Evolutionary conservation across 2,797 vertebrate genomes (phyloP).

Genomic region (Hozukius guyotensis): DNA sequence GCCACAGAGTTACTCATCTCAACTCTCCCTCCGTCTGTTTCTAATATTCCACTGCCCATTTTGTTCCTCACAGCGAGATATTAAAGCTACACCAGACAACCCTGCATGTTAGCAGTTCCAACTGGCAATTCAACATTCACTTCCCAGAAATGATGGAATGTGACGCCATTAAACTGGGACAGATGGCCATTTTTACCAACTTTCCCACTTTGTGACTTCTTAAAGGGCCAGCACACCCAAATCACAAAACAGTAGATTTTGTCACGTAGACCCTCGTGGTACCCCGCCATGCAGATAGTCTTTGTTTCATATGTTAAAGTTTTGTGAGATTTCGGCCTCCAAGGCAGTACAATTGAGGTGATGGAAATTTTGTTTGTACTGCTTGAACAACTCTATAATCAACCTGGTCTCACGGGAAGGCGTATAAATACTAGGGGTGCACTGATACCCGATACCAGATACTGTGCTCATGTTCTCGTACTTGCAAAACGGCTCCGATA

Average conservation of each 20-base stretch:
- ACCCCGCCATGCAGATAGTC: background rate
- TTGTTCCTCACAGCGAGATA: background rate
- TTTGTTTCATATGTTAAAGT: background rate
- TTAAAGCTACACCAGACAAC: background rate
- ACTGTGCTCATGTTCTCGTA: too few relatives aligned
- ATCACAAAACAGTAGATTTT: background rate
- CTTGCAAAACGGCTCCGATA: too few relatives aligned
- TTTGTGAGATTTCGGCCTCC: background rate
- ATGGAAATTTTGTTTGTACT: background rate
- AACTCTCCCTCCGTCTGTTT: background rate
- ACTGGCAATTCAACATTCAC: background rate
- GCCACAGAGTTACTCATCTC: background rate
- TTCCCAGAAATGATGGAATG: background rate
- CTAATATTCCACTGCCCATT: background rate
- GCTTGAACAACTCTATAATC: background rate
- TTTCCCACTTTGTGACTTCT: background rate
- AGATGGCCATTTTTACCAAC: background rate
- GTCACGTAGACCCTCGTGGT: background rate
- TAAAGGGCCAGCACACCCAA: background rate
- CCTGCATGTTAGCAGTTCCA: background rate
- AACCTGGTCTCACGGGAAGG: too few relatives aligned
- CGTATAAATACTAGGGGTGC: too few relatives aligned
- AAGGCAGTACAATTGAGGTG: background rate
- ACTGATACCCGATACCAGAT: too few relatives aligned
- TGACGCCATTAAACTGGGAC: slow-evolving; percentile 12